These are phyloP conservation scores for Isaurus tuberculatus DNA, from an alignment of 92 coral and sea anemone genomes.

Conservation along the genomic window DNA sequence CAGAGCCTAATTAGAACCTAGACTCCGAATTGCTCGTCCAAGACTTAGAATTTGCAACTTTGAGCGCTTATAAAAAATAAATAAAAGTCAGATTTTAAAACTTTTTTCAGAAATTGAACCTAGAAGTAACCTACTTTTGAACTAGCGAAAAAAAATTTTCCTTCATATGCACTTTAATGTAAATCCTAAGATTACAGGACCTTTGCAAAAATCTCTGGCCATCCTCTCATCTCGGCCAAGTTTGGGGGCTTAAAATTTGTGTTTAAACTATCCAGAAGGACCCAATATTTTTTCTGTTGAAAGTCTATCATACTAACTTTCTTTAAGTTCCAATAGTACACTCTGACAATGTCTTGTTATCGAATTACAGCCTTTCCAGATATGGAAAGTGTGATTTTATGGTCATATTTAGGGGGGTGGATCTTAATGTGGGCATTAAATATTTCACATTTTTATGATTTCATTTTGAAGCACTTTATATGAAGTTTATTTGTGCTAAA, in stretches of 20 bases:
- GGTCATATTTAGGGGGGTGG: neutral
- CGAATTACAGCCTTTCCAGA: neutral
- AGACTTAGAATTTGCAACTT: too few species aligned
- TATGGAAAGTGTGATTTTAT: neutral
- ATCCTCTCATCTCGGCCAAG: conserved; percentile 7
- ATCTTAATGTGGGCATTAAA: neutral
- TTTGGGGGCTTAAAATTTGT: conserved; percentile 1
- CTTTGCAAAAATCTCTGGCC: conserved; percentile 9
- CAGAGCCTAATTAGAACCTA: too few species aligned
- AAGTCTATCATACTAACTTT: neutral
- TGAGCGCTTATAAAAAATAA: too few species aligned
- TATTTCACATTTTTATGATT: neutral
- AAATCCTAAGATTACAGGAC: neutral
- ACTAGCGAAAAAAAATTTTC: neutral
- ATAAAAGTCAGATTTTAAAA: too few species aligned
- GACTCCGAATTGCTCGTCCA: too few species aligned
- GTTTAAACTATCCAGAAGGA: neutral
- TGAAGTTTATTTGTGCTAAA: neutral
- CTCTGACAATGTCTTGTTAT: neutral
- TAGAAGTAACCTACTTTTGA: too few species aligned
- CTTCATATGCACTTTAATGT: neutral
- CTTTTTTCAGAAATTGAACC: too few species aligned
- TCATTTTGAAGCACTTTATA: neutral
- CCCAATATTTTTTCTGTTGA: neutral
- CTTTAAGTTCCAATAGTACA: neutral